A percentile compares a stretch with the other conserved stretches of the same genome.
Evolutionary conservation across 2,113 vertebrate species (phyloP).

Genomic region (Mola mola): DNA sequence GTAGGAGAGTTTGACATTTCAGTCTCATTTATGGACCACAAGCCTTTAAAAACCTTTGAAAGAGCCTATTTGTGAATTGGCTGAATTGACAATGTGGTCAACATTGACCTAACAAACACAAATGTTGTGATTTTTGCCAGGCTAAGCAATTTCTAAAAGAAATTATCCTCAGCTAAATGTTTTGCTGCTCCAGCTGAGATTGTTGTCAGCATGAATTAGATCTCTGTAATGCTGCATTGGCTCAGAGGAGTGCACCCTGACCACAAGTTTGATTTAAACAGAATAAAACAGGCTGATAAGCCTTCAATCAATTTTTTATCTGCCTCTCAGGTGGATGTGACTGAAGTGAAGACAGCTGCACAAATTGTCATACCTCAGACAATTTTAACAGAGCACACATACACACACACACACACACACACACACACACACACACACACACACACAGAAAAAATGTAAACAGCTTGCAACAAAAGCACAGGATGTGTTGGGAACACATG

Average conservation of each 20-base stretch:
- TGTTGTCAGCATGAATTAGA: slow-evolving; percentile 42
- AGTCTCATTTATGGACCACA: slow-evolving; percentile 17
- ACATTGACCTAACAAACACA: slow-evolving; percentile 46
- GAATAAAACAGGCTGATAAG: slow-evolving; percentile 66
- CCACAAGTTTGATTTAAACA: slow-evolving; percentile 65
- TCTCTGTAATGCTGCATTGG: slow-evolving; percentile 29
- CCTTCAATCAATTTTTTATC: slow-evolving; percentile 57
- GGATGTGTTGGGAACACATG: slow-evolving; percentile 19
- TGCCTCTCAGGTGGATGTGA: slow-evolving; percentile 58
- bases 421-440: too few species aligned
- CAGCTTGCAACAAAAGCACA: slow-evolving; percentile 6
- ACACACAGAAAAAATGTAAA: slow-evolving; percentile 7
- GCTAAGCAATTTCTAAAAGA: slow-evolving; percentile 54
- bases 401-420: too few species aligned
- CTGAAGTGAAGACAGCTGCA: slow-evolving; percentile 26
- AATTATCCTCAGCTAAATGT: slow-evolving; percentile 36
- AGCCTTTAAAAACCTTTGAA: slow-evolving; percentile 55
- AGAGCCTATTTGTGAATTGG: slow-evolving; percentile 32
- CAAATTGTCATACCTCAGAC: slow-evolving; percentile 46
- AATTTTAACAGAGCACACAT: slow-evolving; percentile 27
- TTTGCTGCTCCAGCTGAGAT: slow-evolving; percentile 37
- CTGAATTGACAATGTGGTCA: slow-evolving; percentile 54
- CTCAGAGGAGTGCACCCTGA: slow-evolving; percentile 49
- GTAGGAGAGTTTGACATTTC: slow-evolving; percentile 40
- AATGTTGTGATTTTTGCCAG: slow-evolving; percentile 36